These are phyloP conservation scores for Catocala nupta DNA, from an alignment of 2,888 invertebrate genomes.

Conservation along the genomic window DNA sequence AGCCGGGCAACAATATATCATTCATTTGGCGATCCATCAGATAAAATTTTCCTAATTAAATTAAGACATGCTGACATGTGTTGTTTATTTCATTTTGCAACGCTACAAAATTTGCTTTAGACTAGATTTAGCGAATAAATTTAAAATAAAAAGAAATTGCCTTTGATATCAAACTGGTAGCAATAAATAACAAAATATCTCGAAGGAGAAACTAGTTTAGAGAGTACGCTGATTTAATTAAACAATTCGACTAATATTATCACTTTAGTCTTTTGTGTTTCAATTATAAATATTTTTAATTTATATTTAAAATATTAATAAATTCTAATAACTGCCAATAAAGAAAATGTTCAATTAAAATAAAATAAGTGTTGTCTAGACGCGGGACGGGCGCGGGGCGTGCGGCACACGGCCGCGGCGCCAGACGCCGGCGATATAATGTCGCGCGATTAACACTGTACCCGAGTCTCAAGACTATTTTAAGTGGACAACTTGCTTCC, in stretches of 20 bases:
- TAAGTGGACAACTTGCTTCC: slow-evolving; percentile 63
- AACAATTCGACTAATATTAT: too few relatives aligned
- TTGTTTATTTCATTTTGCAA: too few relatives aligned
- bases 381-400: slow-evolving; percentile 21
- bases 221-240: too few relatives aligned
- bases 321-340: neutral
- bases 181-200: too few relatives aligned
- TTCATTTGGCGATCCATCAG: neutral
- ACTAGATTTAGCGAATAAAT: too few relatives aligned
- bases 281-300: too few relatives aligned
- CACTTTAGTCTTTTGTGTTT: neutral
- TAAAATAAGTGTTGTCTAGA: slow-evolving; percentile 63
- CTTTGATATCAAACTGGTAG: too few relatives aligned
- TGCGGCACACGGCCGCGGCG: slow-evolving; percentile 55
- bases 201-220: too few relatives aligned
- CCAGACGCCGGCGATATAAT: slow-evolving; percentile 54
- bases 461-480: slow-evolving; percentile 58
- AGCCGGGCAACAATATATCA: neutral
- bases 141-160: too few relatives aligned
- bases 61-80: too few relatives aligned
- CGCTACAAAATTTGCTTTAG: too few relatives aligned
- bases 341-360: slow-evolving; percentile 54
- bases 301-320: slow-evolving; percentile 3
- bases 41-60: neutral
- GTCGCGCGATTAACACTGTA: slow-evolving; percentile 57